These are phyloP conservation scores for Fabriciana adippe DNA, from an alignment of 2,888 invertebrate species.

Conservation along the genomic window DNA sequence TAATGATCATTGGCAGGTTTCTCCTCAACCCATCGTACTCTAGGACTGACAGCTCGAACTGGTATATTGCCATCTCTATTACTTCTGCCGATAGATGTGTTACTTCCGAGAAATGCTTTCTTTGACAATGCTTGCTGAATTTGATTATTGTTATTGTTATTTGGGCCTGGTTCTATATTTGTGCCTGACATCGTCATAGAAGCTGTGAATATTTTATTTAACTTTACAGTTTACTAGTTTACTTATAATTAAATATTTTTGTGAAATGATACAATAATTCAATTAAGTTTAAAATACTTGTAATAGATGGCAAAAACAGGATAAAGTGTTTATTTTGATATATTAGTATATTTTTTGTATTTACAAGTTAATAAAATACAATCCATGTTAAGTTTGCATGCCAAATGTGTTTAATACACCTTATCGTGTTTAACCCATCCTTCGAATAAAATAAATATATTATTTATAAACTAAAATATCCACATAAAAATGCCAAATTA, in stretches of 20 bases:
- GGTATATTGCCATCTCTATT: constrained; percentile 76
- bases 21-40: constrained; percentile 78
- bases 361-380: constrained; percentile 51
- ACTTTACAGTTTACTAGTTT: not conserved
- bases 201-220: constrained; percentile 75
- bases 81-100: constrained; percentile 74
- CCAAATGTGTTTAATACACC: constrained; percentile 60
- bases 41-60: constrained; percentile 77
- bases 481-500: constrained; percentile 61
- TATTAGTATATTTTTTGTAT: constrained; percentile 55
- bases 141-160: constrained; percentile 71
- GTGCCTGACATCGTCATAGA: constrained; percentile 87
- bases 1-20: constrained; percentile 68
- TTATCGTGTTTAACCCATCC: constrained; percentile 67
- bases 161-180: constrained; percentile 80
- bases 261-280: not conserved
- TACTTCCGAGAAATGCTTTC: constrained; percentile 79
- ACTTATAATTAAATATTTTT: not conserved
- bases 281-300: constrained; percentile 18
- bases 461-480: constrained; percentile 24
- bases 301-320: constrained; percentile 56
- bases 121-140: constrained; percentile 75
- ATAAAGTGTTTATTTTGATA: constrained; percentile 60
- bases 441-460: constrained; percentile 42
- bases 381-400: constrained; percentile 62